Percentiles rank a stretch among this genome's conserved stretches.
Evolutionary conservation across 2,113 vertebrate species (phyloP).

Genomic region (Ibidorhyncha struthersii): DNA sequence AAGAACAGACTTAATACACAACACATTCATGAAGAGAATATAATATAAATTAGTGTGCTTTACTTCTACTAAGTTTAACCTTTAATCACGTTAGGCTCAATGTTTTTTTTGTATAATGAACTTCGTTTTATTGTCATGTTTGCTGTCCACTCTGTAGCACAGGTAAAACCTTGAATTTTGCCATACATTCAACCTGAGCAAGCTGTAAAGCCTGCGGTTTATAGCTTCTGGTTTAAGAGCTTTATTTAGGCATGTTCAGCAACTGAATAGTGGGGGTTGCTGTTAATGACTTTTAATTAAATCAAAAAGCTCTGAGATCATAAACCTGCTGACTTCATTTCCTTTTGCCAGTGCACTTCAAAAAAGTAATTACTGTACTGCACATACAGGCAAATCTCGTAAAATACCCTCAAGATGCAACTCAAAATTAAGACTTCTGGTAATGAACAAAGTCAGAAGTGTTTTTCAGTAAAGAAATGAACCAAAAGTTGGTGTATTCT

Average conservation of each 20-base stretch:
- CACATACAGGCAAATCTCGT: conserved; percentile 35
- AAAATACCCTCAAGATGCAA: conserved; percentile 39
- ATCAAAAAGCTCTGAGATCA: conserved; percentile 56
- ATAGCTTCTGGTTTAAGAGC: not conserved
- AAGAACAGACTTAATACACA: conserved; percentile 25
- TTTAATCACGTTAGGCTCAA: conserved; percentile 5
- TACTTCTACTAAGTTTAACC: not conserved
- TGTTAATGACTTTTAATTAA: conserved; percentile 67
- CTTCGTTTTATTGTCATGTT: not conserved
- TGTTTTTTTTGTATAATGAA: conserved; percentile 29
- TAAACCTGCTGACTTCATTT: conserved; percentile 60
- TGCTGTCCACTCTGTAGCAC: not conserved
- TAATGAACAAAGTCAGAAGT: conserved; percentile 1
- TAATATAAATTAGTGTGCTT: not conserved
- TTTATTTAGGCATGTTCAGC: not conserved
- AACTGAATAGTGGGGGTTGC: conserved; percentile 30
- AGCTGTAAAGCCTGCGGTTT: not conserved
- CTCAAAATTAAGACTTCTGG: conserved; percentile 44
- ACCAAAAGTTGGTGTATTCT: not conserved
- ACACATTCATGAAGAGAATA: not conserved
- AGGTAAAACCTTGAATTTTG: not conserved
- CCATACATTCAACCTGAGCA: not conserved
- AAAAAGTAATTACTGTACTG: conserved; percentile 55
- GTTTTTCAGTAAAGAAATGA: conserved; percentile 13
- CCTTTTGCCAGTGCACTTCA: conserved; percentile 52